Percentiles rank a stretch among this genome's conserved stretches.
Conservation (phyloP, 2,888 invertebrate species). For the Melanostoma scalare region DNA sequence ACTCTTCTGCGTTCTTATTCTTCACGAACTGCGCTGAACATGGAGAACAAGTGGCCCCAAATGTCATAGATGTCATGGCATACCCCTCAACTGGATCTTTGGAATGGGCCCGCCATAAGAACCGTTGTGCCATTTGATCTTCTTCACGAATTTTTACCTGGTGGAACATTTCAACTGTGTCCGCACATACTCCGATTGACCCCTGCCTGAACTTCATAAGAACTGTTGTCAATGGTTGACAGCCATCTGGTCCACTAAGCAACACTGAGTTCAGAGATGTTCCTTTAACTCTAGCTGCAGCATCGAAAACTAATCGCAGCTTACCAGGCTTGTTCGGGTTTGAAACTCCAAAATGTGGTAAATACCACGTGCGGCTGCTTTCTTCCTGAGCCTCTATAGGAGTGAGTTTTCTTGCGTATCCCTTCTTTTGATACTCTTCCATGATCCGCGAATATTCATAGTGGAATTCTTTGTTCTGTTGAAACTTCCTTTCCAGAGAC, state of each 20-base stretch:
- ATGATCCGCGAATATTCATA: slow-evolving; percentile 54
- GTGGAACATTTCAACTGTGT: slow-evolving; percentile 78
- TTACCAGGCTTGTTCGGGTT: slow-evolving; percentile 75
- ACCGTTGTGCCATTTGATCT: slow-evolving; percentile 75
- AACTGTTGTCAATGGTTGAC: slow-evolving; percentile 71
- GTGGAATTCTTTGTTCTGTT: slow-evolving; percentile 43
- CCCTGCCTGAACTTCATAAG: slow-evolving; percentile 76
- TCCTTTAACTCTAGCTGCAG: slow-evolving; percentile 74
- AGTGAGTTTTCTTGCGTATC: slow-evolving; percentile 64
- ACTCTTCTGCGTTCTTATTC: too few species aligned
- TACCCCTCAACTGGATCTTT: slow-evolving; percentile 40
- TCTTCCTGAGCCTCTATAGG: slow-evolving; percentile 41
- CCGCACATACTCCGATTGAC: slow-evolving; percentile 74
- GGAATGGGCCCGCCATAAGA: slow-evolving; percentile 73
- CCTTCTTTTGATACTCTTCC: slow-evolving; percentile 65
- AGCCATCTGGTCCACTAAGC: too few species aligned
- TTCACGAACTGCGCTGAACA: too few species aligned
- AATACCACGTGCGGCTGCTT: slow-evolving; percentile 71
- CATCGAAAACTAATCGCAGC: slow-evolving; percentile 76
- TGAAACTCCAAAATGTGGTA: slow-evolving; percentile 73
- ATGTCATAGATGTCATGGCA: slow-evolving; percentile 71
- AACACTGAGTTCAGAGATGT: slow-evolving; percentile 75
- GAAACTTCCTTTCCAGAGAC: slow-evolving; percentile 64
- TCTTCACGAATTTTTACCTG: slow-evolving; percentile 74
- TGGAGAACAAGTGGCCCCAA: too few species aligned